Percentiles rank a stretch among this genome's conserved stretches.
These are phyloP conservation scores for Orchestes rusci DNA, from an alignment of 2,888 invertebrate species.

Conservation along the genomic window DNA sequence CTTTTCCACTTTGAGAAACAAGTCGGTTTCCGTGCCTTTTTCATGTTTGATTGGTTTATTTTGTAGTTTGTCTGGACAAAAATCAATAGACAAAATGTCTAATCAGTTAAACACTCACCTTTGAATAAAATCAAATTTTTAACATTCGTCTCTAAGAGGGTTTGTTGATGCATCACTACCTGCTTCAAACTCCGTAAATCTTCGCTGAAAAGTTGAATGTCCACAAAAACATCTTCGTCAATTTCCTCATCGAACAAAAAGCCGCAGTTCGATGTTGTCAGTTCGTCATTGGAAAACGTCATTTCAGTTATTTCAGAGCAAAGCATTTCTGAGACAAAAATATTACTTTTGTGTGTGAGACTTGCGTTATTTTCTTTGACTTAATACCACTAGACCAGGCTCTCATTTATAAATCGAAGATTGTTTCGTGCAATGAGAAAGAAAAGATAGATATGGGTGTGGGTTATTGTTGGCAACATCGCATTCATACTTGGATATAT, in stretches of 20 bases:
- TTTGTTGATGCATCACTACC: conserved; percentile 42
- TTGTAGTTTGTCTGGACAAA: not conserved
- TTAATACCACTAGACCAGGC: too few relatives aligned
- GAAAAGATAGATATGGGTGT: too few relatives aligned
- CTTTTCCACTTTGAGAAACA: too few relatives aligned
- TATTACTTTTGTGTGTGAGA: too few relatives aligned
- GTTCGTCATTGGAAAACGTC: conserved; percentile 40
- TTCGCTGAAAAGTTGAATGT: conserved; percentile 58
- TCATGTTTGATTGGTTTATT: too few relatives aligned
- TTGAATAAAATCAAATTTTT: conserved; percentile 43
- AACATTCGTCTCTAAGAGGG: conserved; percentile 48
- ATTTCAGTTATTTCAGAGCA: conserved; percentile 52
- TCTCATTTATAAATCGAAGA: too few relatives aligned
- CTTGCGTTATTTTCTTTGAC: too few relatives aligned
- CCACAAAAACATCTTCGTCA: conserved; percentile 53
- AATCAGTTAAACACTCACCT: conserved; percentile 32
- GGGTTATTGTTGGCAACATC: too few relatives aligned
- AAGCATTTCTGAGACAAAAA: conserved; percentile 13
- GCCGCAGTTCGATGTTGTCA: conserved; percentile 56
- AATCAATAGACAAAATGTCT: not conserved
- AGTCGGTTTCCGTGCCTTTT: too few relatives aligned
- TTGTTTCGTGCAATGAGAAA: too few relatives aligned
- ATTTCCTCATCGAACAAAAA: conserved; percentile 57
- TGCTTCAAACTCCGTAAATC: conserved; percentile 57
- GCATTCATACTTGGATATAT: too few relatives aligned